Conservation (phyloP, 2,797 vertebrate genomes). For the Microctenopoma stevenorrisi region DNA sequence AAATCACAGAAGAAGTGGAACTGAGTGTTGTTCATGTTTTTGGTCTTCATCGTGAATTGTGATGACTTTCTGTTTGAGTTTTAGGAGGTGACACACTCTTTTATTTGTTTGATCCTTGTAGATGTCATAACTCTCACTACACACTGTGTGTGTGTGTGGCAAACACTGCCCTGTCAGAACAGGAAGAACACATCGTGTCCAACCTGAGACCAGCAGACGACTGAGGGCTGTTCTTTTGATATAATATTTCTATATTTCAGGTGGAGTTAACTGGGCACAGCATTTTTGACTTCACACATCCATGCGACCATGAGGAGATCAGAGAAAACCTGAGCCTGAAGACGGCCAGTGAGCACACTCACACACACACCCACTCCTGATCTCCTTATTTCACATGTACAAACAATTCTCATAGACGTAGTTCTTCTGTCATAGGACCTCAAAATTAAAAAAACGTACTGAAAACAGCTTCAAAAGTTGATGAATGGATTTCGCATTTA, state of each 20-base stretch:
- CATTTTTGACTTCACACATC: constrained; percentile 99
- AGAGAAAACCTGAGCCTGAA: constrained; percentile 95
- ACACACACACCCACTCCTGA: too few relatives aligned
- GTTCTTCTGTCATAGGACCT: too few relatives aligned
- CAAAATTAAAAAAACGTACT: too few relatives aligned
- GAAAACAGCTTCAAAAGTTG: too few relatives aligned
- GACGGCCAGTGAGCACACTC: constrained; percentile 69
- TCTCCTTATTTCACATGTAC: too few relatives aligned
- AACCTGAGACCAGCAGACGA: not conserved
- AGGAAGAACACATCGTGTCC: not conserved
- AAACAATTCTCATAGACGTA: too few relatives aligned
- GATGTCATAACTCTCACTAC: not conserved
- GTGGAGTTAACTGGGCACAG: constrained; percentile 98
- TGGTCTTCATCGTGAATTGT: not conserved
- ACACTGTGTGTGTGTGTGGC: constrained; percentile 1
- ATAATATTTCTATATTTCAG: constrained; percentile 70
- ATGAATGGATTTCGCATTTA: too few relatives aligned
- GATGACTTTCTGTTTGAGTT: constrained; percentile 4
- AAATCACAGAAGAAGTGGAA: not conserved
- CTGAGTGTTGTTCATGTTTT: not conserved
- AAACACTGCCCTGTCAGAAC: not conserved
- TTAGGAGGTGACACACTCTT: not conserved
- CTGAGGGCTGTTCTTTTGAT: not conserved
- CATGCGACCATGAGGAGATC: constrained; percentile 98
- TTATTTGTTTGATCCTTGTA: not conserved